phyloP scores from a whole-genome alignment of 2,888 invertebrate genomes.

The Platycnemis pennipes region DNA sequence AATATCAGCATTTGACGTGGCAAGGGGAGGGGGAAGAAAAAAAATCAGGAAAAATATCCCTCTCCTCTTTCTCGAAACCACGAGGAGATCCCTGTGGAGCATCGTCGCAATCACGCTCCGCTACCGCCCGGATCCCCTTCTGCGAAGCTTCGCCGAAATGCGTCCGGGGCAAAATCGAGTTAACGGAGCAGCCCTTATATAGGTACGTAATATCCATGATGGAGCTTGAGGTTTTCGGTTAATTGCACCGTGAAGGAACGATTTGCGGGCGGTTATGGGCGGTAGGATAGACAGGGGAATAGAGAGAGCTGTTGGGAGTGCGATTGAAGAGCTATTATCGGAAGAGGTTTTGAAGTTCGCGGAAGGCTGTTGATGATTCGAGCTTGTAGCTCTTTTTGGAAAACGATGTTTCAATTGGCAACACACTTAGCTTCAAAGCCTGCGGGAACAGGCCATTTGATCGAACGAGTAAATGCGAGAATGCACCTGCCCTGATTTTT shows the following conservation, averaged over 20 bases:
- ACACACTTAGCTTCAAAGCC: too few species aligned
- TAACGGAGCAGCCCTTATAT: not conserved
- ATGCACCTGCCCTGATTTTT: too few species aligned
- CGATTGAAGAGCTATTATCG: not conserved
- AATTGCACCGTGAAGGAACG: not conserved
- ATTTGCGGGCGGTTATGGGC: not conserved
- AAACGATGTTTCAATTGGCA: too few species aligned
- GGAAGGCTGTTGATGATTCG: too few species aligned
- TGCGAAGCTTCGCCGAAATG: not conserved
- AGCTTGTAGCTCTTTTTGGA: too few species aligned
- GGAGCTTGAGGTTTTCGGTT: not conserved
- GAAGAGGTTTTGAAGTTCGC: not conserved
- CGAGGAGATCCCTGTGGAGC: not conserved
- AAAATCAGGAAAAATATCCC: too few species aligned
- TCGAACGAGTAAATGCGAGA: too few species aligned
- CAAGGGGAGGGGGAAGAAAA: not conserved
- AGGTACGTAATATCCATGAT: not conserved
- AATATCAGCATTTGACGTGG: not conserved
- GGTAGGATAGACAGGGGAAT: not conserved
- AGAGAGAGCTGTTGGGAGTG: not conserved
- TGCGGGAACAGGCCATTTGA: too few species aligned
- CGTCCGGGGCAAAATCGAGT: not conserved
- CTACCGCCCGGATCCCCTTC: not conserved
- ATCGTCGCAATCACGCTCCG: not conserved
- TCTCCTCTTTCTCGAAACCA: not conserved